Percentiles rank a stretch among this genome's conserved stretches.
phyloP scores from a whole-genome alignment of 2,888 invertebrate genomes.

The Esperia sulphurella region DNA sequence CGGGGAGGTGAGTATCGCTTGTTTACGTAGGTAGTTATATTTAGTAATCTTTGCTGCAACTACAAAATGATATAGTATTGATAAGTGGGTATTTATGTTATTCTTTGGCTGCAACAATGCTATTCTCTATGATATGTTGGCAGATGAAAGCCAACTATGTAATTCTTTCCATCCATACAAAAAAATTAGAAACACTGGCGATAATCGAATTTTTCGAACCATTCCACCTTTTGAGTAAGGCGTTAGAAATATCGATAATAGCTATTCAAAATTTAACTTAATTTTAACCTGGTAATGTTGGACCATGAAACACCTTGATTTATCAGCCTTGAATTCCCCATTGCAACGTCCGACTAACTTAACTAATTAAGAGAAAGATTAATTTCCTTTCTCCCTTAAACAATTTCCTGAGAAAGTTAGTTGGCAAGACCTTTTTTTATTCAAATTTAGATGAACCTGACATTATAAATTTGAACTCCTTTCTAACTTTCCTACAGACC shows the following conservation, averaged over 20 bases:
- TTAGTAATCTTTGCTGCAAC: too few species aligned
- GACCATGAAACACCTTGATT: conserved; percentile 69
- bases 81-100: too few species aligned
- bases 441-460: conserved; percentile 16
- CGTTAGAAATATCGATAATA: conserved; percentile 48
- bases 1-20: too few species aligned
- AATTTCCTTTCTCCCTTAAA: conserved; percentile 67
- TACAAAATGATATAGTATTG: too few species aligned
- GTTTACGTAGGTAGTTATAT: too few species aligned
- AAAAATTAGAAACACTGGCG: neutral
- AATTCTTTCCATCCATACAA: too few species aligned
- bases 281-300: conserved; percentile 40
- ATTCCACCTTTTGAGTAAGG: conserved; percentile 20
- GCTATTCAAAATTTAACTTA: conserved; percentile 45
- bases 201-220: conserved; percentile 4
- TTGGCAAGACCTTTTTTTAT: conserved; percentile 40
- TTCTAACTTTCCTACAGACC: too few species aligned
- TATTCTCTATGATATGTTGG: too few species aligned
- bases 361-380: conserved; percentile 76
- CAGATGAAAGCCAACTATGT: too few species aligned
- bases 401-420: conserved; percentile 59
- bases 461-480: too few species aligned
- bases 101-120: too few species aligned
- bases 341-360: conserved; percentile 67
- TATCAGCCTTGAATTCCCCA: conserved; percentile 65